Evolutionary conservation across 1,140 invertebrate species (phyloP), one percentile per base, ranked within the genome.

Genomic region (Drosophila equinoxialis): DNA sequence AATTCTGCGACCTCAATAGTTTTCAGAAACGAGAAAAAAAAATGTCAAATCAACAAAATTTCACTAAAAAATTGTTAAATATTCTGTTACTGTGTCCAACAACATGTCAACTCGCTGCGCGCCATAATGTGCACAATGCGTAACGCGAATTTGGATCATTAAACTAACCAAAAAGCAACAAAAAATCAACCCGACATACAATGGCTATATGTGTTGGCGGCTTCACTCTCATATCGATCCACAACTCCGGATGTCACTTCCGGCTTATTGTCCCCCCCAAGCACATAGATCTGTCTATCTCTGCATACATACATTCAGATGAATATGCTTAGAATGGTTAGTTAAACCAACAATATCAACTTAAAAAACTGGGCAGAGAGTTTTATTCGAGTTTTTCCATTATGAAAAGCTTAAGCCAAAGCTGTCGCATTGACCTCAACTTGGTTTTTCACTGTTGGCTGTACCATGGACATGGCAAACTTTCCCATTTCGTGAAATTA

Each of bases 111-210:
- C 48, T 64, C 14, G 30, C 41, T 57, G 45, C 35, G 17, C 51
- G 79, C 68, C 79, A 90, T 80, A 87, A 90, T 87, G 87, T 90
- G 74, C 87, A 90, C 87, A 74, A 86, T 90, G 87, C 87, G 87
- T 90, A 90, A 90, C 87, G 83, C 67, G 71, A 87, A 90, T 84
- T 90, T 90, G 81, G 84, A 90, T 89, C 85, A 90, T 89, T 87
- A 87, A 89, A 87, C 80, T 71, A 78, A 77, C 74, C 30, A 59
- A 59, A 59, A 59, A 59, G 14, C 30, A 17, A 58, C 55, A 58
- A 58, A 58, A 58, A 10, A 30, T n/a, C n/a, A 68, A 42, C 71
- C 66, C 7, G 35, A 37, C 35, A 37, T 11, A 37, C 83, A 82
- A 30, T 30, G 6, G 30, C 81, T 77, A 60, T 54, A 84, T 74